phyloP scores from a whole-genome alignment of 2,888 invertebrate genomes.

The Papilio protenor region DNA sequence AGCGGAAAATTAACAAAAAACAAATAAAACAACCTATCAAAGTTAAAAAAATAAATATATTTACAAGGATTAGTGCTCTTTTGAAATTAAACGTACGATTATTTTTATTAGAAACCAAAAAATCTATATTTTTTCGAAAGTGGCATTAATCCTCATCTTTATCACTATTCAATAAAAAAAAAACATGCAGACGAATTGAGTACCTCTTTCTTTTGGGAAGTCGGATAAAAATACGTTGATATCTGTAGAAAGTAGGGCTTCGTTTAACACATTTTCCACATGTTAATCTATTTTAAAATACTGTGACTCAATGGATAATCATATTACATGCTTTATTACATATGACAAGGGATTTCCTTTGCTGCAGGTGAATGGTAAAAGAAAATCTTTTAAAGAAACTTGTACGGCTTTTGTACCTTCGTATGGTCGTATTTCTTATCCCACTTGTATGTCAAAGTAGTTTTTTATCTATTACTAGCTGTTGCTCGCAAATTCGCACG shows the following conservation, averaged over 20 bases:
- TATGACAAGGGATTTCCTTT: constrained; percentile 28
- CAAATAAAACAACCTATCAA: background rate
- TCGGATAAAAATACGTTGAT: background rate
- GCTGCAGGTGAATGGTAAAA: constrained; percentile 16
- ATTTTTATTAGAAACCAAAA: background rate
- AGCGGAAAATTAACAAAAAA: background rate
- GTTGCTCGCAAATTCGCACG: no score
- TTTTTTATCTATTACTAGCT: no score
- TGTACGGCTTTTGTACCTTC: constrained; percentile 29
- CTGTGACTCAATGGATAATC: constrained; percentile 23
- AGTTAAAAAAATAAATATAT: background rate
- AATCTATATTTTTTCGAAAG: background rate
- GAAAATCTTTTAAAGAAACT: constrained; percentile 23
- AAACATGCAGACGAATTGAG: no score
- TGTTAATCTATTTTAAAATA: constrained; percentile 4
- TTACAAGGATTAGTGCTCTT: background rate
- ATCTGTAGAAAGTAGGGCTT: constrained; percentile 14
- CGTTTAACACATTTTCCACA: constrained; percentile 24
- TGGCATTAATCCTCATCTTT: background rate
- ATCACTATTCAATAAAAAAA: constrained; percentile 2
- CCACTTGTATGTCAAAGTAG: no score
- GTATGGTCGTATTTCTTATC: no score
- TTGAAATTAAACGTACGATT: background rate
- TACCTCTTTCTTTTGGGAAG: no score
- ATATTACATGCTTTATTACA: constrained; percentile 34